These are phyloP conservation scores for Myoxocephalus aenaeus DNA, from an alignment of 2,797 vertebrate species.

Conservation along the genomic window DNA sequence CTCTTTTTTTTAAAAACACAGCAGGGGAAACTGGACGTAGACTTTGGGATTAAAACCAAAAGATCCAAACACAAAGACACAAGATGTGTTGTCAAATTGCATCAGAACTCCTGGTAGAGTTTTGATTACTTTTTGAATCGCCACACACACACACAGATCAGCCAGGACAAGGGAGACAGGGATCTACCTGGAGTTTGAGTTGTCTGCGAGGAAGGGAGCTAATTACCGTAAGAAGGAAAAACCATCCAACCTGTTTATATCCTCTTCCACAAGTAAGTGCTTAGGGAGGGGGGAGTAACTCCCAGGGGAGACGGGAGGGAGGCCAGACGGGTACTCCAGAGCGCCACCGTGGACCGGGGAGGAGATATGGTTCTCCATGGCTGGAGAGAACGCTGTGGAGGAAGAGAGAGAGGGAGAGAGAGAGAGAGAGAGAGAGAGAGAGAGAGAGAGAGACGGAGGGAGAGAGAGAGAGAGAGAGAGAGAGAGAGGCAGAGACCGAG, in stretches of 20 bases:
- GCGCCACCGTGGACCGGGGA: constrained; percentile 92
- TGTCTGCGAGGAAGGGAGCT: constrained; percentile 72
- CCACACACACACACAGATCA: constrained; percentile 42
- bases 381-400: constrained; percentile 91
- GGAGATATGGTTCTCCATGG: constrained; percentile 96
- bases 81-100: constrained; percentile 24
- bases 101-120: constrained; percentile 18
- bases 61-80: constrained; percentile 5
- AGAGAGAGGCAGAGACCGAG: constrained; percentile 7
- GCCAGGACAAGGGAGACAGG: background rate
- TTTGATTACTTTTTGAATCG: constrained; percentile 28
- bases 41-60: background rate
- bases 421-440: constrained; percentile 5
- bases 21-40: background rate
- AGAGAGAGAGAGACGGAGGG: background rate
- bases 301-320: constrained; percentile 92
- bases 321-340: constrained; percentile 94
- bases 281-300: constrained; percentile 96
- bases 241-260: constrained; percentile 97
- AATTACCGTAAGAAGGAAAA: constrained; percentile 88
- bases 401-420: background rate
- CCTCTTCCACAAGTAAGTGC: constrained; percentile 96
- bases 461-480: background rate
- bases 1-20: constrained; percentile 32
- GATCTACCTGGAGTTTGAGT: constrained; percentile 74